Evolutionary conservation across 2,113 vertebrate species (phyloP).

Genomic region (Siniperca knerii): DNA sequence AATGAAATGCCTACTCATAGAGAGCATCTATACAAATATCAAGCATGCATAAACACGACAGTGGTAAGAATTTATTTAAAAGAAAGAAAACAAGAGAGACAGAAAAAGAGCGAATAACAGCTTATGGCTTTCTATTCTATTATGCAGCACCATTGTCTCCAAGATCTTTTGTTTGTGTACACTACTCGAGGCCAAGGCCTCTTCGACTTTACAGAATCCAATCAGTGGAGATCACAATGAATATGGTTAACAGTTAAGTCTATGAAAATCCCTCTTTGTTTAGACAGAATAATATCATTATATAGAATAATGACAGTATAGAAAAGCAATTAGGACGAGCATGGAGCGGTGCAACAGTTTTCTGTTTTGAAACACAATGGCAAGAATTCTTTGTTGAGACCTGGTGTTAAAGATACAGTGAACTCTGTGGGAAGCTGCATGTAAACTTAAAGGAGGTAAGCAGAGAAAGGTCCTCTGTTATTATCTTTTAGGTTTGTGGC

Average conservation of each 20-base stretch:
- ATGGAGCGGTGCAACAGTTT: slow-evolving; percentile 7
- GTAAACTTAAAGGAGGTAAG: slow-evolving; percentile 19
- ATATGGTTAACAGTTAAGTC: slow-evolving; percentile 33
- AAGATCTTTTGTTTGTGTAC: slow-evolving; percentile 46
- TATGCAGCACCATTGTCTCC: slow-evolving; percentile 20
- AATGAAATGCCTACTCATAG: background rate
- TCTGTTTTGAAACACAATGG: slow-evolving; percentile 8
- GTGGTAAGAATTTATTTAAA: slow-evolving; percentile 13
- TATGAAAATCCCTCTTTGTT: slow-evolving; percentile 44
- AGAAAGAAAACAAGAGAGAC: background rate
- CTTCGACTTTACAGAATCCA: slow-evolving; percentile 40
- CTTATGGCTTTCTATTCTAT: slow-evolving; percentile 20
- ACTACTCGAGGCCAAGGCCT: slow-evolving; percentile 29
- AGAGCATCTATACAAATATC: background rate
- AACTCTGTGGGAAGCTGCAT: slow-evolving; percentile 16
- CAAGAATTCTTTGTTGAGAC: slow-evolving; percentile 7
- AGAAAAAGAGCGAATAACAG: background rate
- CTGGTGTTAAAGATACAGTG: slow-evolving; percentile 10
- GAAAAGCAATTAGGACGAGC: slow-evolving; percentile 39
- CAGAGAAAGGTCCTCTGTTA: slow-evolving; percentile 25
- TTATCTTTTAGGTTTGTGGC: slow-evolving; percentile 34
- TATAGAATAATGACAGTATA: slow-evolving; percentile 15
- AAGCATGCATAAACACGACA: background rate
- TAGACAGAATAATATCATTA: slow-evolving; percentile 26
- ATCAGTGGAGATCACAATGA: slow-evolving; percentile 36